Evolutionary conservation across 2,797 vertebrate genomes (phyloP), one percentile per base, ranked within the genome.

Genomic region (Crocodylus rhombifer): DNA sequence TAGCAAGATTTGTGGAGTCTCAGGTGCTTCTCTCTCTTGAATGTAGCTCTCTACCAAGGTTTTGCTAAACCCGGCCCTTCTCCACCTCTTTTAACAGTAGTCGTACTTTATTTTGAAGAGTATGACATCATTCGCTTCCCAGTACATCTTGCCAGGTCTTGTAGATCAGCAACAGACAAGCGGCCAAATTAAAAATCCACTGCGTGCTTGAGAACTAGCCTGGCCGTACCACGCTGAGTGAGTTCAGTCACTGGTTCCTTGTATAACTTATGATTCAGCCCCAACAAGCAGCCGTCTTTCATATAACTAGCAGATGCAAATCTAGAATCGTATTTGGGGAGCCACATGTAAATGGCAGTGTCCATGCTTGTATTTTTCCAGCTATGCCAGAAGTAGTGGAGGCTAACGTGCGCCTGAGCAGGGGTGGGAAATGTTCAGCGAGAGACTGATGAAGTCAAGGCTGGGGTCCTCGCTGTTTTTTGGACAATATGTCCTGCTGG

Each of bases 1-100:
- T 3, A 8, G n/a, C 0, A 1, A 0, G 0, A n/a, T 63, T 77
- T 82, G 25, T 0, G 0, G 28, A 56, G 20, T 6, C 51, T 51
- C 9, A 7, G 2, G 14, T 6, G 2, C n/a, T 83, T 6, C 63
- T n/a, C 80, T 18, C 55, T 84, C 21, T 51, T 0, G 0, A 23
- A 51, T 82, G 30, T 4, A 77, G 84, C 85, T 51, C 64, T 51
- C 0, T 0, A 1, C 26, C 1, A 28, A 77, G 82, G n/a, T 61
- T 71, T 77, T 77, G 62, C 84, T 87, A 33, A 73, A 71, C 82
- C 14, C 57, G 74, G 0, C 56, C 23, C 69, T 73, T n/a, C 36
- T 77, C 14, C 71, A 4, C 0, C 69, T 79, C 79, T 74, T n/a
- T 80, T 25, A 30, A 64, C n/a, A 9, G 42, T 16, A 23, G 12